A percentile compares a stretch with the other conserved stretches of the same genome.
Conservation (phyloP, 2,797 vertebrate species). For the Orestias chungarensis region DNA sequence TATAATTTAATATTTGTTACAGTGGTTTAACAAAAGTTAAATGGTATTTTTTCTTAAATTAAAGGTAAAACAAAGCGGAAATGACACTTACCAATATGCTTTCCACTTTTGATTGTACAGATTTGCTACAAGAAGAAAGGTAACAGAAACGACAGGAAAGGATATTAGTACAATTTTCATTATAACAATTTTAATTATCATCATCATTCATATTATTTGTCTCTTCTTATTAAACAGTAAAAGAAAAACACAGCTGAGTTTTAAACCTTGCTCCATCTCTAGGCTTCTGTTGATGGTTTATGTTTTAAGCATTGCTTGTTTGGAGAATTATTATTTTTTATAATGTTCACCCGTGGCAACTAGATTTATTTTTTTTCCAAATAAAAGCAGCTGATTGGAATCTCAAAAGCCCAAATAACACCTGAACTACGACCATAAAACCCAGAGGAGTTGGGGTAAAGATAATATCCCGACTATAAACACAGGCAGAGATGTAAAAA, state of each 20-base stretch:
- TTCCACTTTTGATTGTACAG: conserved; percentile 99
- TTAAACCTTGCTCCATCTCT: not conserved
- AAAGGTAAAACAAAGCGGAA: not conserved
- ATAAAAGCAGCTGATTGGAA: not conserved
- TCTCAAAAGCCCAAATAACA: not conserved
- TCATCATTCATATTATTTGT: not conserved
- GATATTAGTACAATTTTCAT: not conserved
- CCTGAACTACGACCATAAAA: not conserved
- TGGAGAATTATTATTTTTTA: not conserved
- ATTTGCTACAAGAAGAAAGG: conserved; percentile 89
- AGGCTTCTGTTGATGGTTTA: not conserved
- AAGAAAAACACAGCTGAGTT: too few relatives aligned
- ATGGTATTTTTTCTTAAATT: not conserved
- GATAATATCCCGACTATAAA: too few relatives aligned
- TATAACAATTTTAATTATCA: not conserved
- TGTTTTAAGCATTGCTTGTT: too few relatives aligned
- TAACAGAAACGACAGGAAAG: conserved; percentile 20
- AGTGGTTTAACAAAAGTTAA: not conserved
- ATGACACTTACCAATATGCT: conserved; percentile 97
- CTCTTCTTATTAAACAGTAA: not conserved
- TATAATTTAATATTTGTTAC: not conserved
- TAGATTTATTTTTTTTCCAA: not conserved
- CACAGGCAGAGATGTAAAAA: too few relatives aligned
- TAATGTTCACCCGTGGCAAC: not conserved
- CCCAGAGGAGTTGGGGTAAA: not conserved